Evolutionary conservation across 1,140 invertebrate genomes (phyloP), one percentile per base, ranked within the genome.

Genomic region (Hylaeus volcanicus): DNA sequence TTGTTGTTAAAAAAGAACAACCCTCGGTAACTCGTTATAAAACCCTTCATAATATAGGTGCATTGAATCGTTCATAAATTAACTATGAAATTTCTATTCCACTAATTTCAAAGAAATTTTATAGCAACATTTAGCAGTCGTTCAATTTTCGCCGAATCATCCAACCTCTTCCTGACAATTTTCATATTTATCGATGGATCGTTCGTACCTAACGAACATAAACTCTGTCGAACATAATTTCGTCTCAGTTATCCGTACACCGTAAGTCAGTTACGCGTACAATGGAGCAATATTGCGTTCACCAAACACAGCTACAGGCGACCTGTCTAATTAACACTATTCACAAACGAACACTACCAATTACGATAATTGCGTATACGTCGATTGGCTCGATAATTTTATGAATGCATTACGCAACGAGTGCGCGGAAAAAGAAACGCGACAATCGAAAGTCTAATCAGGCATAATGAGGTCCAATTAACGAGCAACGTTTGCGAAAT

Each of bases 251-350:
- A 41, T 5, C 11, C 39, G 11, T 9, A 63, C 12, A 51, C 41
- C 11, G 14, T 41, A 26, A 26, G 26, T 26, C 26, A 26, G 26
- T 26, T 26, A 26, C 26, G 26, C 61, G 48, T 15, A 55, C 61
- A 51, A 26, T 5, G 39, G 41, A 56, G 48, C 65, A 39, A 15
- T 58, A 9, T 39, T 45, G n/a, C 68, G 26, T 26, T 76, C 45
- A 45, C 69, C 74, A 6, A 0, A 39, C 12, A 2, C 56, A 12
- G 39, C 11, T 37, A 6, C 4, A 3, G 14, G 37, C 26, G 53
- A 56, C 68, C 2, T 39, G 58, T 45, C 41, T 41, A 69, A 76
- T 69, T 76, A 69, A 76, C 68, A 76, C 61, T 64, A 64, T 64
- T 64, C 14, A 45, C 39, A 12, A 3, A 12, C 64, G 26, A 45